Base-by-base conservation (phyloP, 2,888 invertebrate species). In the Cosmorhoe ocellata region DNA sequence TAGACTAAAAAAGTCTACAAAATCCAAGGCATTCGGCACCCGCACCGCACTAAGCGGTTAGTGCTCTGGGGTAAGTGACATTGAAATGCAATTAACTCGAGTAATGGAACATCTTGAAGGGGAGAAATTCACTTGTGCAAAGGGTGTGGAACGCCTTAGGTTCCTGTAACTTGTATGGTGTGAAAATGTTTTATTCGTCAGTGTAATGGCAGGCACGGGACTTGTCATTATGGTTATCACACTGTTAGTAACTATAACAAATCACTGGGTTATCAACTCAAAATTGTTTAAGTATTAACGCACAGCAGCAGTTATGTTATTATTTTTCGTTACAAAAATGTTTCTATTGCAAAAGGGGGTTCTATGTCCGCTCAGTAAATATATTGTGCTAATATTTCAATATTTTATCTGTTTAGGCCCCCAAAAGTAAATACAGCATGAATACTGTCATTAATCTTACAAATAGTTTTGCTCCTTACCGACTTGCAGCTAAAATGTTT, bases 401-500 rank as follows among this genome's bases (percentile, higher is more conserved):
- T 44, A 37, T 12, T 26, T 47, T 48, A 44, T 53, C 43, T 43
- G 34, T 33, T 14, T 18, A 40, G 32, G 22, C 31, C 40, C 47
- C 48, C 12, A 31, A 32, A 30, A 14, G 36, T 18, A 36, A 7
- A 27, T 32, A 2, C 40, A n/a, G n/a, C 28, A 36, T 43, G 48
- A 48, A 51, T 48, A 45, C 9, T 8, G 26, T 41, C 56, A 51
- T 56, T 56, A 48, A 56, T 56, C 56, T 45, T 48, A 46, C 48
- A 45, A 56, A 56, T 45, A 48, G 56, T 56, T 51, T 38, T 34
- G 56, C 44, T 49, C 51, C 47, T 58, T 50, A 51, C 53, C 45
- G 61, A 46, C 54, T 53, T 50, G 56, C 53, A 49, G 46, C 56
- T 49, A 46, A 58, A 56, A 59, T 59, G 51, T 55, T 56, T 51